A percentile compares a stretch with the other conserved stretches of the same genome.
Evolutionary conservation across 2,113 vertebrate genomes (phyloP).

Genomic region (Dascyllus trimaculatus): DNA sequence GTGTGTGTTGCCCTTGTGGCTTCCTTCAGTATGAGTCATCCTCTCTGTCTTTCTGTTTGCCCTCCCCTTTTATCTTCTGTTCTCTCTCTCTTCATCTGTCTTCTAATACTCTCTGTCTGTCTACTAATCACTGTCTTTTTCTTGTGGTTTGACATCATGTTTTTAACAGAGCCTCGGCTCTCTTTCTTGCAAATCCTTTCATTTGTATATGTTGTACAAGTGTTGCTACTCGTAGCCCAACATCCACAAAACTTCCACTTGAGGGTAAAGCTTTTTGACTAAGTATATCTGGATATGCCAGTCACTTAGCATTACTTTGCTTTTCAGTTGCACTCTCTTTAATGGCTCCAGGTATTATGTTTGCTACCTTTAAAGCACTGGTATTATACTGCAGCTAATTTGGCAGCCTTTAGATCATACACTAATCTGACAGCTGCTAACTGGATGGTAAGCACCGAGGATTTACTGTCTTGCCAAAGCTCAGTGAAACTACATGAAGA

Average conservation of each 20-base stretch:
- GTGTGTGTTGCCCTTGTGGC: conserved; percentile 32
- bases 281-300: conserved; percentile 19
- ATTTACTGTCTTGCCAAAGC: neutral
- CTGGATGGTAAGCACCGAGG: neutral
- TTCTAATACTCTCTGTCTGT: neutral
- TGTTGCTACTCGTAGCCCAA: neutral
- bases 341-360: conserved; percentile 40
- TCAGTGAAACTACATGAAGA: neutral
- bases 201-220: neutral
- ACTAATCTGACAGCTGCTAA: conserved; percentile 49
- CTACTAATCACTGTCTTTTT: neutral
- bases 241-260: conserved; percentile 1
- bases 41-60: neutral
- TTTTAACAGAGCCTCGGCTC: neutral
- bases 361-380: conserved; percentile 23
- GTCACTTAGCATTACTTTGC: conserved; percentile 32
- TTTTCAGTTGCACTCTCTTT: conserved; percentile 8
- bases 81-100: neutral
- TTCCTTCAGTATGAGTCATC: conserved; percentile 11
- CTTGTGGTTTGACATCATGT: neutral
- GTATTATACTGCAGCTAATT: conserved; percentile 24
- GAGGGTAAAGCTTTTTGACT: conserved; percentile 16
- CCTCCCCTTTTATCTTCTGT: neutral
- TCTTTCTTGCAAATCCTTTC: neutral
- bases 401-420: conserved; percentile 27